A percentile compares a stretch with the other conserved stretches of the same genome.
phyloP scores from a whole-genome alignment of 1,140 invertebrate genomes.

The Atta colombica region DNA sequence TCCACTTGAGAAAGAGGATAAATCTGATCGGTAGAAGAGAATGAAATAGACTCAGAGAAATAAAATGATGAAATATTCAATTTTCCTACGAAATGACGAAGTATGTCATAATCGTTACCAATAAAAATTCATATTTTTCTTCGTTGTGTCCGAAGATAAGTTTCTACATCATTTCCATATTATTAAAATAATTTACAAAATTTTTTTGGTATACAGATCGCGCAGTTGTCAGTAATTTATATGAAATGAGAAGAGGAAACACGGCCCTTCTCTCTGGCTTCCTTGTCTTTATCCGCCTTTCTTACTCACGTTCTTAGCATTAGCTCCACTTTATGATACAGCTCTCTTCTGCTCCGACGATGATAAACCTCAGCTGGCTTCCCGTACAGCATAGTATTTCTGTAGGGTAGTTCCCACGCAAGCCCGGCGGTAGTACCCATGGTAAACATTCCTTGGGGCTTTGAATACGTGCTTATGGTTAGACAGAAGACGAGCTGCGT shows the following conservation, averaged over 20 bases:
- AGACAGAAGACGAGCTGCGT: constrained; percentile 89
- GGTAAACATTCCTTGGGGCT: constrained; percentile 88
- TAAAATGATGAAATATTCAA: neutral
- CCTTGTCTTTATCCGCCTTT: neutral
- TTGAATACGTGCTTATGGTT: constrained; percentile 87
- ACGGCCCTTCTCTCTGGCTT: neutral
- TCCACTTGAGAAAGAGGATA: neutral
- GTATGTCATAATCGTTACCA: neutral
- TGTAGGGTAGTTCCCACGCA: constrained; percentile 91
- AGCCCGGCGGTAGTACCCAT: constrained; percentile 91
- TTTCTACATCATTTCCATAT: neutral
- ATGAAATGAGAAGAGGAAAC: neutral
- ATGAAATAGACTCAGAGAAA: neutral
- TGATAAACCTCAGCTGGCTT: constrained; percentile 84
- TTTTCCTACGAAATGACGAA: neutral
- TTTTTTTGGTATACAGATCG: neutral
- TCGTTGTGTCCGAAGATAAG: neutral
- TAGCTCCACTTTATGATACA: constrained; percentile 84
- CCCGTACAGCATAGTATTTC: constrained; percentile 77
- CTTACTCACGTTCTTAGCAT: constrained; percentile 84
- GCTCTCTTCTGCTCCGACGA: constrained; percentile 85
- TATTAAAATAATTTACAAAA: constrained; percentile 12
- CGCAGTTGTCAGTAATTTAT: neutral
- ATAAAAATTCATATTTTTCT: constrained; percentile 4
- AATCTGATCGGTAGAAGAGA: constrained; percentile 31